These are phyloP conservation scores for Redunca redunca DNA, from an alignment of 2,113 vertebrate genomes.

Conservation along the genomic window DNA sequence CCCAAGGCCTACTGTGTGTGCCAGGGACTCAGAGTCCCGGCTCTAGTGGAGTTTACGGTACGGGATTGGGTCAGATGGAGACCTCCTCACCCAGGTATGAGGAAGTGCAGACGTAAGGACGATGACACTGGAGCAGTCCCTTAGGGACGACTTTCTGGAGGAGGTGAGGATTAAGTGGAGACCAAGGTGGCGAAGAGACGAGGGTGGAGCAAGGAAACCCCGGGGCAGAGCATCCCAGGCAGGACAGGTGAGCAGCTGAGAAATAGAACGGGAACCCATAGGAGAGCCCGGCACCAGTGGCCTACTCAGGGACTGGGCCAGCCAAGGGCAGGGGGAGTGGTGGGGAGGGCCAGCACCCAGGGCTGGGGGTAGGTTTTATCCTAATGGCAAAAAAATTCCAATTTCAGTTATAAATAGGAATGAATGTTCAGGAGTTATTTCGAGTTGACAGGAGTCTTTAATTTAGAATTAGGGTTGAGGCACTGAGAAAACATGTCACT, in stretches of 20 bases:
- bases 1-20: not conserved
- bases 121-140: not conserved
- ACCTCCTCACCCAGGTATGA: not conserved
- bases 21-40: not conserved
- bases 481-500: not conserved
- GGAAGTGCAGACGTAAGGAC: not conserved
- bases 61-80: not conserved
- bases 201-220: fast-evolving
- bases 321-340: fast-evolving
- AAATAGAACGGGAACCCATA: not conserved
- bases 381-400: not conserved
- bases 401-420: not conserved
- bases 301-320: not conserved
- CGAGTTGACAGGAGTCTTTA: not conserved
- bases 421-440: not conserved
- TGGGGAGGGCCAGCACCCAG: fast-evolving
- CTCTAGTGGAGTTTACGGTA: not conserved
- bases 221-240: not conserved
- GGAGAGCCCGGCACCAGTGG: fast-evolving
- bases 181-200: not conserved
- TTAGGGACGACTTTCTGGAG: not conserved
- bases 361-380: not conserved
- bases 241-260: not conserved
- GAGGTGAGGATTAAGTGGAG: not conserved
- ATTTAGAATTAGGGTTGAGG: not conserved